Base-by-base conservation (phyloP, 2,113 vertebrate genomes). In the Scatophagus argus region DNA sequence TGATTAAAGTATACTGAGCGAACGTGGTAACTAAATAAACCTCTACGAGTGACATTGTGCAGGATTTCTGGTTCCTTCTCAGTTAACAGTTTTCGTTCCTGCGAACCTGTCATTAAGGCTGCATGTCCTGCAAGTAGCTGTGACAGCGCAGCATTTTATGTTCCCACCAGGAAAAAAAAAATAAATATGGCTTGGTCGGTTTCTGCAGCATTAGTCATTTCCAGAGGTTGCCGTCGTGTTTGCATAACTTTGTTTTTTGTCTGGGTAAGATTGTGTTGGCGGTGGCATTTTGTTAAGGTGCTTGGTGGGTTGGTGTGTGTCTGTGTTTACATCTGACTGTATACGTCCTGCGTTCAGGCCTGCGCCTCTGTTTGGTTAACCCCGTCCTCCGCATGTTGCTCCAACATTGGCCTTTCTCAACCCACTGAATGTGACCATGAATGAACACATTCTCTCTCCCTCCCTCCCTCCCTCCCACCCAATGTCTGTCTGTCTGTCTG, bases 291-390 rank as follows among this genome's bases (percentile, higher is more conserved):
- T 62, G 49, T 14, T 65, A 23, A 65, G 6, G 11, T 39, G 67
- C 27, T 61, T 2, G 21, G 49, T 58, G 5, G n/a, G 3, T 41
- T 23, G 4, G 27, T 25, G 34, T 51, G 68, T 64, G 19, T 13
- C 1, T 23, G 43, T 70, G 63, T 77, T n/a, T 47, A 36, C 65
- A 34, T 49, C 67, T 87, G 56, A 76, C 72, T 89, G 81, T 75
- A 79, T 4, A 21, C 43, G 71, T 69, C 61, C 55, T 77, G 44
- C 5, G 11, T 49, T 41, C 61, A 36, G 77, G 64, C 64, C 77
- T 66, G 74, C 55, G 69, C 58, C 60, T 74, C 68, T 90, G 91
- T 93, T 91, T 91, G 72, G 77, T 76, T 92, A 92, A 92, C 91
- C 90, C 88, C 84, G n/a, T 89, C 90, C 90, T 58, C 90, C 87